A percentile compares a stretch with the other conserved stretches of the same genome.
phyloP scores from a whole-genome alignment of 2,113 vertebrate species.

The Monarcha castaneiventris region DNA sequence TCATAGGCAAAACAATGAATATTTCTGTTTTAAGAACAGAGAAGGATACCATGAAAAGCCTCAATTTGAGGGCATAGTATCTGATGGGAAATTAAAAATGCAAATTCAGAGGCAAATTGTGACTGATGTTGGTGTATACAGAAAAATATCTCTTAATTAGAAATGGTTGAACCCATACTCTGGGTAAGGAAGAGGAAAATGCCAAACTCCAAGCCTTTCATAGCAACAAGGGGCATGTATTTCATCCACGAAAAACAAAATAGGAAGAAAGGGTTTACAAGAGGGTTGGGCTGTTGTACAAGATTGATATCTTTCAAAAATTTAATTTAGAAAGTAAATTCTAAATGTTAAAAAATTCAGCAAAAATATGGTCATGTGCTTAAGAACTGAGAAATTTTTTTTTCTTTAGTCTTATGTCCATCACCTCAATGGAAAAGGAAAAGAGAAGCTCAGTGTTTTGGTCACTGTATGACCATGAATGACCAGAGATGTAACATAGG shows the following conservation, averaged over 20 bases:
- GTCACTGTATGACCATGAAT: accelerated
- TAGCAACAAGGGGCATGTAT: background rate
- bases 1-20: background rate
- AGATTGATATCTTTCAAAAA: background rate
- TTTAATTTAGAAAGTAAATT: background rate
- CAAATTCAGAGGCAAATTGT: background rate
- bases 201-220: background rate
- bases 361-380: background rate
- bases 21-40: background rate
- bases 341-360: background rate
- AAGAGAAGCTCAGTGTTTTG: background rate
- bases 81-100: background rate
- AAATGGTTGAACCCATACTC: background rate
- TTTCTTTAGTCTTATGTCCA: background rate
- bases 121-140: background rate
- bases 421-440: background rate
- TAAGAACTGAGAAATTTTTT: background rate
- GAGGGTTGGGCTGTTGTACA: background rate
- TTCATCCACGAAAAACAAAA: background rate
- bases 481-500: background rate
- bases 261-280: background rate
- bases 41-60: background rate
- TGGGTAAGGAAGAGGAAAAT: background rate
- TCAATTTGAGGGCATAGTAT: background rate
- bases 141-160: background rate